Evolutionary conservation across 2,113 vertebrate species (phyloP).

Genomic region (Mesoclemmys tuberculata): DNA sequence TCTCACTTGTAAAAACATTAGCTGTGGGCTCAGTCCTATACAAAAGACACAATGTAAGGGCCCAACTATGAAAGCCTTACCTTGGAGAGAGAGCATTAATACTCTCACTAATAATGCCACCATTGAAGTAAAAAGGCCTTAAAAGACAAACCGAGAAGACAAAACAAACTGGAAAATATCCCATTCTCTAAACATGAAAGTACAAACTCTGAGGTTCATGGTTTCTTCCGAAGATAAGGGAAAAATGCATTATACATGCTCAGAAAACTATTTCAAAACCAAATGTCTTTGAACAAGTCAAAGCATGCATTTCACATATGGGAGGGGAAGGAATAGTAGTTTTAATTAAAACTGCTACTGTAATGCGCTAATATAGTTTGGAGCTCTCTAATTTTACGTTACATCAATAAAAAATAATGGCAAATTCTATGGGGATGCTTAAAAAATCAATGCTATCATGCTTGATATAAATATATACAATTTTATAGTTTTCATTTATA

Average conservation of each 20-base stretch:
- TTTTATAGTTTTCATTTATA: not conserved
- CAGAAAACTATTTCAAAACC: constrained; percentile 37
- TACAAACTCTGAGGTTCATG: not conserved
- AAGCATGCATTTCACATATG: not conserved
- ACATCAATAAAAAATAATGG: not conserved
- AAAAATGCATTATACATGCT: not conserved
- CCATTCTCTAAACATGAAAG: constrained; percentile 27
- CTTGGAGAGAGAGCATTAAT: not conserved
- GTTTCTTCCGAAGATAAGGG: constrained; percentile 17
- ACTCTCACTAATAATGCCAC: not conserved
- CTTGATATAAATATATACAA: not conserved
- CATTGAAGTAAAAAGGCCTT: not conserved
- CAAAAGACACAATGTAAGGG: not conserved
- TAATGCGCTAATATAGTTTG: not conserved
- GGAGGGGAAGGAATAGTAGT: not conserved
- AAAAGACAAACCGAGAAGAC: not conserved
- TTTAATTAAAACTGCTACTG: not conserved
- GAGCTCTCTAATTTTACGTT: not conserved
- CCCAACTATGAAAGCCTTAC: not conserved
- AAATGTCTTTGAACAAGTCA: constrained; percentile 19
- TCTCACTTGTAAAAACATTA: not conserved
- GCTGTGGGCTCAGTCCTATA: too few species aligned
- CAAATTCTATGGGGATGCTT: not conserved
- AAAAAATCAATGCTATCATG: not conserved
- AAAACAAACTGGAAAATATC: not conserved